Evolutionary conservation across 2,797 vertebrate species (phyloP).

Genomic region (Myiotriccus ornatus): DNA sequence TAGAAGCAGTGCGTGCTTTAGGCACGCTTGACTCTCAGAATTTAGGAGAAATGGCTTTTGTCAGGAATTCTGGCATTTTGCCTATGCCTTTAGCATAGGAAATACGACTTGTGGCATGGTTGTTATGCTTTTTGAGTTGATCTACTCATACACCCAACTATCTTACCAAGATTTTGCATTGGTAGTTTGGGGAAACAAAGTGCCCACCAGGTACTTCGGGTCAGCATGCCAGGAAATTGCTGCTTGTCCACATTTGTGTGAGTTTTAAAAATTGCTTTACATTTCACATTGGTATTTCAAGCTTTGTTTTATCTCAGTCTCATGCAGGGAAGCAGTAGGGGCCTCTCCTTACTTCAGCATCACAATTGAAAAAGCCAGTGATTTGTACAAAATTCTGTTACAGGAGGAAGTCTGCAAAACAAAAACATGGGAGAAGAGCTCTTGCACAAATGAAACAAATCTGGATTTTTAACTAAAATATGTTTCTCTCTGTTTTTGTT

Average conservation of each 20-base stretch:
- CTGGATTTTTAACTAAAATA: neutral
- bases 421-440: neutral
- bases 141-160: neutral
- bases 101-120: neutral
- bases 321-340: neutral
- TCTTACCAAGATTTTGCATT: neutral
- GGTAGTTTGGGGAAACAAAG: neutral
- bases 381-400: neutral
- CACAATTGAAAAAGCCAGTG: neutral
- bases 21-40: neutral
- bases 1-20: neutral
- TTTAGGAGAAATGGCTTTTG: neutral
- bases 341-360: neutral
- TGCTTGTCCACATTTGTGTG: neutral
- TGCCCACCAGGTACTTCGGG: neutral
- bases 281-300: neutral
- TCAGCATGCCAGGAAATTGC: neutral
- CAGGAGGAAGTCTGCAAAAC: neutral
- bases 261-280: neutral
- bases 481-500: neutral
- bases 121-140: neutral
- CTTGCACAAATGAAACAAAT: neutral
- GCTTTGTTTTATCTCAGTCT: neutral
- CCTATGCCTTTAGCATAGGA: neutral
- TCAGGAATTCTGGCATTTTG: neutral